phyloP scores from a whole-genome alignment of 2,888 invertebrate species.

The Apodemia duryi region DNA sequence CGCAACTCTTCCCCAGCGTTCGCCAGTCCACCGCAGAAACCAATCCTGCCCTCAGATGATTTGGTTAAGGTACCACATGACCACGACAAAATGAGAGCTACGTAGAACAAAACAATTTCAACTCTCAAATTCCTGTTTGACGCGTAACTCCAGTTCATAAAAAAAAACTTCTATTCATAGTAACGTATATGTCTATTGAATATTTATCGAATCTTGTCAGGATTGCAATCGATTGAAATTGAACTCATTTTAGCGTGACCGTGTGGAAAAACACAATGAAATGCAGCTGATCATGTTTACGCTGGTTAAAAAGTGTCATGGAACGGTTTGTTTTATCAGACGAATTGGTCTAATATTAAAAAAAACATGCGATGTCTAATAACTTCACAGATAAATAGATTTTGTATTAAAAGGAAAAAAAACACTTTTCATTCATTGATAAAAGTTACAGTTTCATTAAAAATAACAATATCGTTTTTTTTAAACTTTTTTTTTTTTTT shows the following conservation, averaged over 20 bases:
- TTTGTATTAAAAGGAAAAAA: constrained; percentile 9
- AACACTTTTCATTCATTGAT: neutral
- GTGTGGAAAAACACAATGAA: constrained; percentile 16
- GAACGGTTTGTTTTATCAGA: constrained; percentile 27
- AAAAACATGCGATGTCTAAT: neutral
- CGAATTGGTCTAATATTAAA: neutral
- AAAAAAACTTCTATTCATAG: neutral
- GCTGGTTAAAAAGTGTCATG: constrained; percentile 27
- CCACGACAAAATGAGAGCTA: too few relatives aligned
- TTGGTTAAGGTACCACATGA: constrained; percentile 12
- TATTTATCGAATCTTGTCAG: neutral
- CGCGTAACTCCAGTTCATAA: too few relatives aligned
- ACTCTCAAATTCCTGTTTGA: too few relatives aligned
- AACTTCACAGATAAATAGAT: constrained; percentile 10
- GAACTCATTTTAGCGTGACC: neutral
- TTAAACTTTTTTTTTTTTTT: too few relatives aligned
- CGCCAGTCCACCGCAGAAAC: constrained; percentile 23
- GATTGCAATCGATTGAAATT: neutral
- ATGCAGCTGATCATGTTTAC: constrained; percentile 30
- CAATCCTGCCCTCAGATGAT: constrained; percentile 22
- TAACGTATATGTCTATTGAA: constrained; percentile 1
- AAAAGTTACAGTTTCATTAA: neutral
- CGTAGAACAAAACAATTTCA: too few relatives aligned
- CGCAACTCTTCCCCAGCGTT: constrained; percentile 19
- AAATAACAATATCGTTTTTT: too few relatives aligned